A percentile compares a stretch with the other conserved stretches of the same genome.
phyloP scores from a whole-genome alignment of 2,888 invertebrate species.

The Cremastinae sp. region DNA sequence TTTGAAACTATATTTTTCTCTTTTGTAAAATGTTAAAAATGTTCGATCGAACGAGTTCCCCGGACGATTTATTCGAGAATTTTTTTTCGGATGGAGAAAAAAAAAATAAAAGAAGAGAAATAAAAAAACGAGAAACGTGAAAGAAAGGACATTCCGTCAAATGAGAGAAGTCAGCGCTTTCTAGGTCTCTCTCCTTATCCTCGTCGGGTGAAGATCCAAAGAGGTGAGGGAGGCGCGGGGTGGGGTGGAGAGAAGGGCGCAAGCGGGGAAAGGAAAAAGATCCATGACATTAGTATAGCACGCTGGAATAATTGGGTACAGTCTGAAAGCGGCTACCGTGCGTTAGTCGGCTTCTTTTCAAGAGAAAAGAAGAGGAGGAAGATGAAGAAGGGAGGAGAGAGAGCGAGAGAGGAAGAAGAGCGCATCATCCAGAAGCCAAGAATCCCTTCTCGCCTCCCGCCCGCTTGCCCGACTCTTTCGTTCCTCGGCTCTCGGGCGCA shows the following conservation, averaged over 20 bases:
- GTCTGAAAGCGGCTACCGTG: constrained; percentile 77
- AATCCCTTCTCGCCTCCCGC: constrained; percentile 51
- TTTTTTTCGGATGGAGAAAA: too few relatives aligned
- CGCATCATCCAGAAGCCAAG: constrained; percentile 55
- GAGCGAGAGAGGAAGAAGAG: constrained; percentile 38
- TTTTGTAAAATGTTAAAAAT: too few relatives aligned
- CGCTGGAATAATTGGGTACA: constrained; percentile 79
- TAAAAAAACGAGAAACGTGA: background rate
- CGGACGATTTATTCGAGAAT: too few relatives aligned
- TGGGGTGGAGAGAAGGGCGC: constrained; percentile 61
- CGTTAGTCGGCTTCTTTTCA: constrained; percentile 77
- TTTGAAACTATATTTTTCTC: too few relatives aligned
- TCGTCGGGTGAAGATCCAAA: constrained; percentile 41
- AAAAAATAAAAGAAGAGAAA: too few relatives aligned
- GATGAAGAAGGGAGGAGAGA: constrained; percentile 41
- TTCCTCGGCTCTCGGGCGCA: constrained; percentile 17
- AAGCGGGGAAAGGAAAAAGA: constrained; percentile 56
- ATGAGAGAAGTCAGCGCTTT: constrained; percentile 38
- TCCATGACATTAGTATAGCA: constrained; percentile 78
- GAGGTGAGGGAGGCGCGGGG: constrained; percentile 1
- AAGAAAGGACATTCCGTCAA: constrained; percentile 50
- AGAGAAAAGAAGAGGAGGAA: constrained; percentile 59
- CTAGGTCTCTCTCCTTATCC: background rate
- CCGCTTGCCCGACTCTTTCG: constrained; percentile 17
- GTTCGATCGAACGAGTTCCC: too few relatives aligned